These are phyloP conservation scores for Holacanthus passer DNA, from an alignment of 2,113 vertebrate species.

Conservation along the genomic window DNA sequence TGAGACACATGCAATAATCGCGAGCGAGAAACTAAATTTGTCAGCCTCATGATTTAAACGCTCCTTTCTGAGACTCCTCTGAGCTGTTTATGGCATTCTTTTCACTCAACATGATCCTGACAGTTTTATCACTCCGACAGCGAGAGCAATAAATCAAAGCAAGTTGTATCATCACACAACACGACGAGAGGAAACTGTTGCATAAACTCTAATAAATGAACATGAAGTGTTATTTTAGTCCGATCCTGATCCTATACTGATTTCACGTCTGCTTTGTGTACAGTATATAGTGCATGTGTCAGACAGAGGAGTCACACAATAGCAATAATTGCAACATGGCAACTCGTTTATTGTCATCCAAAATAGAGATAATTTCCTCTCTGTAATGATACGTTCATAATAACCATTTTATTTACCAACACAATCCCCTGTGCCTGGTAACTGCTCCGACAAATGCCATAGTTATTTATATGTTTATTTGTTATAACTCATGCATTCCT, in stretches of 20 bases:
- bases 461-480: constrained; percentile 79
- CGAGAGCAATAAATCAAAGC: constrained; percentile 57
- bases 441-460: constrained; percentile 57
- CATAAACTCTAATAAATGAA: constrained; percentile 34
- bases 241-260: constrained; percentile 42
- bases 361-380: constrained; percentile 73
- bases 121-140: constrained; percentile 43
- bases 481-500: constrained; percentile 65
- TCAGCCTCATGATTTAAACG: constrained; percentile 28
- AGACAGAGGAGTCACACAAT: constrained; percentile 63
- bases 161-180: constrained; percentile 20
- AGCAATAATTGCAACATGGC: constrained; percentile 66
- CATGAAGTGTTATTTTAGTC: constrained; percentile 34
- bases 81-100: constrained; percentile 41
- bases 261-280: constrained; percentile 32
- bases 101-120: constrained; percentile 31
- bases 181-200: constrained; percentile 33
- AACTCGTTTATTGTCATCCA: constrained; percentile 68
- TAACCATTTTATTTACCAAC: constrained; percentile 64
- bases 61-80: constrained; percentile 17
- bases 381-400: constrained; percentile 60
- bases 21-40: constrained; percentile 1
- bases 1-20: not conserved
- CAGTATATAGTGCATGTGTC: constrained; percentile 27
- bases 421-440: constrained; percentile 59